phyloP scores from a whole-genome alignment of 1,140 invertebrate genomes.

The Drosophila kikkawai region DNA sequence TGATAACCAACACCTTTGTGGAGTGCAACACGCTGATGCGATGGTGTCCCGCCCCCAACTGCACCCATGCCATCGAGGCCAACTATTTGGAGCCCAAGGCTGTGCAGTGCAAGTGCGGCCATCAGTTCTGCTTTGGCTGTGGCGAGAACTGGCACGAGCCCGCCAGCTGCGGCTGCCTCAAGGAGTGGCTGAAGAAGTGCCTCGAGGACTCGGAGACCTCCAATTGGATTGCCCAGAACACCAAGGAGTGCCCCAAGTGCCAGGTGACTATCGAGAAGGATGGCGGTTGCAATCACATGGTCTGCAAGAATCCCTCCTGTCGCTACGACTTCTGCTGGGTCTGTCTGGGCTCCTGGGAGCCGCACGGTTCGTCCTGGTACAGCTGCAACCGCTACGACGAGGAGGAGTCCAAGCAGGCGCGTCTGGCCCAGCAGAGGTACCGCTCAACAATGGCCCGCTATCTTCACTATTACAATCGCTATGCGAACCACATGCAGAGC shows the following conservation, averaged over 20 bases:
- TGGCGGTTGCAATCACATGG: constrained; percentile 99
- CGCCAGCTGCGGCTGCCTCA: constrained; percentile 96
- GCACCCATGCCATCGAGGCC: constrained; percentile 97
- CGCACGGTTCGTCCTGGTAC: constrained; percentile 99
- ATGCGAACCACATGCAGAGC: constrained; percentile 99
- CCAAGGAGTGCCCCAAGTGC: constrained; percentile 99
- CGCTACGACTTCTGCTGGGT: constrained; percentile 99
- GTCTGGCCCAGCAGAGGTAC: constrained; percentile 97
- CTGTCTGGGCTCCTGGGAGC: constrained; percentile 99
- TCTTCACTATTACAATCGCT: constrained; percentile 99
- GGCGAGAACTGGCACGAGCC: constrained; percentile 99
- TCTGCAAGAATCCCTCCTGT: constrained; percentile 99
- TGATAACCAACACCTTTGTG: constrained; percentile 99
- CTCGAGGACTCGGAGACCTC: constrained; percentile 99
- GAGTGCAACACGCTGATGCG: constrained; percentile 97
- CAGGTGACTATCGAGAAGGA: constrained; percentile 99
- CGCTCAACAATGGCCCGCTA: constrained; percentile 91
- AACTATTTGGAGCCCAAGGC: constrained; percentile 95
- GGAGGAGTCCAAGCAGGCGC: constrained; percentile 97
- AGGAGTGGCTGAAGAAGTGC: constrained; percentile 99
- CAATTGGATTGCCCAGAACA: constrained; percentile 99
- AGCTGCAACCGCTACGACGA: constrained; percentile 99
- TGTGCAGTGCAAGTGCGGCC: constrained; percentile 96
- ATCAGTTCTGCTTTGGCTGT: constrained; percentile 98
- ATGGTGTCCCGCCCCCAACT: constrained; percentile 99